Evolutionary conservation across 2,797 vertebrate genomes (phyloP), one percentile per base, ranked within the genome.

Genomic region (Scarus forsteni): DNA sequence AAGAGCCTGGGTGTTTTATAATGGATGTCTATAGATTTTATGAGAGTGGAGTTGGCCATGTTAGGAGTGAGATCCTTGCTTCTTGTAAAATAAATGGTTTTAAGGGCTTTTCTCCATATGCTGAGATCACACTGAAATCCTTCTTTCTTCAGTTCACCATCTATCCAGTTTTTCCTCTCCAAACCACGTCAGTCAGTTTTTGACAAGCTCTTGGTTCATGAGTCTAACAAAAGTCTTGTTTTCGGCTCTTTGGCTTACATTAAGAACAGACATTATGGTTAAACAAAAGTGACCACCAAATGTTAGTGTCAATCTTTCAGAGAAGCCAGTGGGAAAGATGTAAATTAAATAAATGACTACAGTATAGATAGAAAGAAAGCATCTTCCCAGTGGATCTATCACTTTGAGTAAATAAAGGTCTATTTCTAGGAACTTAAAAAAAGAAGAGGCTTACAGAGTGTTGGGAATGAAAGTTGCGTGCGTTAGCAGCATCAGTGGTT

Each of bases 1-100:
- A 66, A 81, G 88, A 67, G 82, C 72, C 71, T 76, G 78, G 79
- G 64, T 79, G 80, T 85, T 87, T 91, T 91, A 89, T 85, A 90
- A 88, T 85, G 73, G 85, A 86, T 87, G 87, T 89, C 86, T 89
- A 76, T 90, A 80, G 85, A 64, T 87, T 93, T 92, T 90, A 92
- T 90, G 88, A 81, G 90, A 75, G 80, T 60, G 45, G 73, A 84
- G 80, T 80, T 89, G 85, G 89, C 85, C 57, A 79, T 88, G 87
- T 90, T 88, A 69, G 64, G 78, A 92, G 80, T 73, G 69, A 83
- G 74, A 87, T 90, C 79, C 80, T 78, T 60, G 83, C 49, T 87
- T 89, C 89, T 91, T 88, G 86, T 89, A 88, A 92, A 92, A 86
- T 52, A 50, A 87, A 82, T 83, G 4, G 50, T 80, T 89, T 87